These are phyloP conservation scores for Propithecus coquereli DNA, from an alignment of 2,113 vertebrate species.

Conservation along the genomic window DNA sequence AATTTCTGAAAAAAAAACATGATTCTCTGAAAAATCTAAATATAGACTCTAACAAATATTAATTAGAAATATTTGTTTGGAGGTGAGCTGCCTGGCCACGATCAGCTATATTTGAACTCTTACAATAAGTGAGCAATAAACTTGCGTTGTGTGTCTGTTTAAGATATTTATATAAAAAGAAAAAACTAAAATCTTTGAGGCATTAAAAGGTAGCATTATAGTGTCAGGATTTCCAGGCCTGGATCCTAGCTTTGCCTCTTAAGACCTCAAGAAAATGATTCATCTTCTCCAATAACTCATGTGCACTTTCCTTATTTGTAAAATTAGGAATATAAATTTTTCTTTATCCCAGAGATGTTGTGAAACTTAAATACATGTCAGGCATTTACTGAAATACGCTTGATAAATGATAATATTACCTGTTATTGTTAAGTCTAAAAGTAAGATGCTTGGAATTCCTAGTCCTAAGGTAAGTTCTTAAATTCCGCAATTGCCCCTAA, in stretches of 20 bases:
- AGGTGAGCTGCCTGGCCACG: background rate
- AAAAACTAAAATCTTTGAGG: background rate
- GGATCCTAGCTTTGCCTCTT: background rate
- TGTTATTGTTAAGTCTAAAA: background rate
- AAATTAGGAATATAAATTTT: background rate
- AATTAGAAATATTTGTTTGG: background rate
- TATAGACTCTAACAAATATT: background rate
- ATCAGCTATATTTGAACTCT: background rate
- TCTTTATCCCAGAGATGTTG: background rate
- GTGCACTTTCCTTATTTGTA: background rate
- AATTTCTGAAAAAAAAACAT: background rate
- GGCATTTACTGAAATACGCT: background rate
- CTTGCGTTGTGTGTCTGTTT: background rate
- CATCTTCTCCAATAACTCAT: background rate
- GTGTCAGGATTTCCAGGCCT: background rate
- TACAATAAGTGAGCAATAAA: background rate
- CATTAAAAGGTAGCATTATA: background rate
- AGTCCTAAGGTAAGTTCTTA: slow-evolving; percentile 7
- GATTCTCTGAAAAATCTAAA: background rate
- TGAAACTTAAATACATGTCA: background rate
- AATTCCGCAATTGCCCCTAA: background rate
- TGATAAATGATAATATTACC: background rate
- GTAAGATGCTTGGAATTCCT: background rate
- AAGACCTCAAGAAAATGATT: background rate
- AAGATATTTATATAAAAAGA: background rate